Evolutionary conservation across 1,140 invertebrate species (phyloP).

Genomic region (Euwallacea similis): DNA sequence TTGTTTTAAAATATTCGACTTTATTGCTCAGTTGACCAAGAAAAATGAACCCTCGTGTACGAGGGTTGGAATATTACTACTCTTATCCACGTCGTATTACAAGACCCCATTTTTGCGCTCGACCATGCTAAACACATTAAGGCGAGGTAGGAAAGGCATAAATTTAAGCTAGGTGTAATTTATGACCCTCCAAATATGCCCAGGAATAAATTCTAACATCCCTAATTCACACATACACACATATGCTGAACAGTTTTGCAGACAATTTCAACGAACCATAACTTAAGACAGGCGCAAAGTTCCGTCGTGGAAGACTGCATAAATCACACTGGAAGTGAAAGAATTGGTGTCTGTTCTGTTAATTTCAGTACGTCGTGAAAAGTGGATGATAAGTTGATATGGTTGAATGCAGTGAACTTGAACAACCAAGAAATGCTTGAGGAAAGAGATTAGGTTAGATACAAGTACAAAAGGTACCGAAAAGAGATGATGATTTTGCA

Average conservation of each 20-base stretch:
- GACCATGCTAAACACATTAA: background rate
- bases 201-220: slow-evolving; percentile 19
- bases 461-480: too few species aligned
- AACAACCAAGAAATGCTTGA: too few species aligned
- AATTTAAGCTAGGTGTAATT: slow-evolving; percentile 15
- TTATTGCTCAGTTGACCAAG: background rate
- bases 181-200: slow-evolving; percentile 16
- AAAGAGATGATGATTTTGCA: too few species aligned
- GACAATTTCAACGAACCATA: slow-evolving; percentile 28
- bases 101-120: background rate
- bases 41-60: background rate
- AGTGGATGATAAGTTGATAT: too few species aligned
- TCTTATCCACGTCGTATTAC: too few species aligned
- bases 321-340: slow-evolving; percentile 14
- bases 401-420: too few species aligned
- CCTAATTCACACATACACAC: slow-evolving; percentile 22
- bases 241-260: slow-evolving; percentile 30
- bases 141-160: slow-evolving; percentile 2
- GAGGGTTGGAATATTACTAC: too few species aligned
- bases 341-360: slow-evolving; percentile 9
- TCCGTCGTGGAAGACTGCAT: slow-evolving; percentile 11
- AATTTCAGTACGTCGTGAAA: slow-evolving; percentile 1
- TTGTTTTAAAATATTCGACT: slow-evolving; percentile 24
- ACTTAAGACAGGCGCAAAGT: slow-evolving; percentile 19
- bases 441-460: too few species aligned